Conservation (phyloP, 2,888 invertebrate species). For the Melikaiella ostensackeni region DNA sequence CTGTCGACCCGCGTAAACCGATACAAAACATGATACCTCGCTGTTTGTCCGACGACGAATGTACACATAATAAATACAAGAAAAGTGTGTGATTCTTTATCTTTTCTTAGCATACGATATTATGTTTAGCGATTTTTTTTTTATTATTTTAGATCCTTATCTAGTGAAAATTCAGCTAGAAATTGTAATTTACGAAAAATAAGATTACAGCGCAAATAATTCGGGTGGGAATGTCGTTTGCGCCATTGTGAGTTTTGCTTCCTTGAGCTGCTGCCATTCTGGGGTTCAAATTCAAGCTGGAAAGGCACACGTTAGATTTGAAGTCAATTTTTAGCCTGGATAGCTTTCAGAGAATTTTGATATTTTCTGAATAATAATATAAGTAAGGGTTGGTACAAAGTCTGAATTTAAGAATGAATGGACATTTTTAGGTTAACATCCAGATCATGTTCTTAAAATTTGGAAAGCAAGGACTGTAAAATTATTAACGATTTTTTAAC, state of each 20-base stretch:
- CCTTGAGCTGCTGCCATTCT: constrained; percentile 56
- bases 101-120: constrained; percentile 60
- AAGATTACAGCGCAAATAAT: constrained; percentile 66
- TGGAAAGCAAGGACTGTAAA: no score
- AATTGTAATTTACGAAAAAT: constrained; percentile 72
- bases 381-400: not conserved
- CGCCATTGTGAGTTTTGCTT: constrained; percentile 40
- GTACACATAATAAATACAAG: constrained; percentile 75
- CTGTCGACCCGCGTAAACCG: constrained; percentile 49
- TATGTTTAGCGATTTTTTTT: constrained; percentile 59
- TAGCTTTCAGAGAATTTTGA: not conserved
- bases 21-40: constrained; percentile 54
- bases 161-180: constrained; percentile 75
- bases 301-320: constrained; percentile 27
- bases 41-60: constrained; percentile 63
- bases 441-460: no score
- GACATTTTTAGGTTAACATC: no score
- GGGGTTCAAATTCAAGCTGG: constrained; percentile 57
- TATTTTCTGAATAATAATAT: not conserved
- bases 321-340: not conserved
- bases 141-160: constrained; percentile 62
- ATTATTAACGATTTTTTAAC: no score
- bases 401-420: not conserved
- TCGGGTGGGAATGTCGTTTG: constrained; percentile 40
- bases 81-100: constrained; percentile 58